Conservation (phyloP, 2,797 vertebrate species). For the Naso thynnoides region DNA sequence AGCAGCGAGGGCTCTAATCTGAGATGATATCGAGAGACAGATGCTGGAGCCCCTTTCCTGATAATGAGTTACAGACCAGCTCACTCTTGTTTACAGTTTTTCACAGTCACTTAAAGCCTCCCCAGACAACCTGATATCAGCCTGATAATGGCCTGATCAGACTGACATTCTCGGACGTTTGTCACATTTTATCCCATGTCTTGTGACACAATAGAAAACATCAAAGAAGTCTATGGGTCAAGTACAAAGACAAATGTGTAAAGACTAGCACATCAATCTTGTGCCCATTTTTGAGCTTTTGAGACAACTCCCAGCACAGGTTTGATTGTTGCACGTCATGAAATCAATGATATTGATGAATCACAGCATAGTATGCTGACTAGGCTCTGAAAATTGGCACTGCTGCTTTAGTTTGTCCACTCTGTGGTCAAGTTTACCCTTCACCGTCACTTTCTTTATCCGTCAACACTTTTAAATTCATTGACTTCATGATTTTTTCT, state of each 20-base stretch:
- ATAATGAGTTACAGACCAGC: conserved; percentile 68
- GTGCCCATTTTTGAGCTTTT: conserved; percentile 26
- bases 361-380: conserved; percentile 34
- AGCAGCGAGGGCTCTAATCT: conserved; percentile 64
- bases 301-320: conserved; percentile 19
- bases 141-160: conserved; percentile 48
- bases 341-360: conserved; percentile 45
- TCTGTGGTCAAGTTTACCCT: conserved; percentile 13
- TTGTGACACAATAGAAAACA: conserved; percentile 1
- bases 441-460: not conserved
- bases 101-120: conserved; percentile 64
- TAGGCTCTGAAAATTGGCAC: conserved; percentile 14
- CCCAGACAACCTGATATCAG: conserved; percentile 52
- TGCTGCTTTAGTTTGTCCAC: not conserved
- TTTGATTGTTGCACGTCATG: conserved; percentile 10
- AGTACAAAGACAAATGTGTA: conserved; percentile 15
- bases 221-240: conserved; percentile 1
- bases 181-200: conserved; percentile 21
- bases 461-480: not conserved
- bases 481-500: not conserved
- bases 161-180: conserved; percentile 35
- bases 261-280: conserved; percentile 30
- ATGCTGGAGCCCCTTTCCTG: conserved; percentile 61
- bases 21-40: conserved; percentile 68
- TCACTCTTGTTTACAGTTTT: conserved; percentile 67